Base-by-base conservation (phyloP, 2,888 invertebrate genomes). In the Uropetala carovei region DNA sequence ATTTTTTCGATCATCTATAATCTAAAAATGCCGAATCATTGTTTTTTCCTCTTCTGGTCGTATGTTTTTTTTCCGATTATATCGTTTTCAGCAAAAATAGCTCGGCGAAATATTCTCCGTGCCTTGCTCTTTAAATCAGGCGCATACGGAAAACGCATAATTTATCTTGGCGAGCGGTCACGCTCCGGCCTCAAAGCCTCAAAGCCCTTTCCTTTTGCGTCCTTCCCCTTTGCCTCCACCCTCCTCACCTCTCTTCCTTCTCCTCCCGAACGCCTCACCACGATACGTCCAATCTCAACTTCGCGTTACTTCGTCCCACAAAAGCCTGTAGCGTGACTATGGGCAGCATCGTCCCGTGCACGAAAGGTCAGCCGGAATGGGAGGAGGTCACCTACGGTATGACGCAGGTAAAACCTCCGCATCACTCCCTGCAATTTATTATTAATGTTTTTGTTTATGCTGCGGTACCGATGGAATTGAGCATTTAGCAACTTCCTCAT, bases 331-430 rank as follows among this genome's bases (percentile, higher is more conserved):
- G 75, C 75, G 75, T 75, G 75, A 75, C 75, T 75, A 9, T 27
- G 75, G 27, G 10, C 22, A 13, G 22, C 75, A 22, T 75, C 75
- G 11, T 75, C 27, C 75, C 22, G 22, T 27, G 75, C 75, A 75
- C 75, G 75, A 75, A 75, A 75, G 75, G 75, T 75, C 75, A 22
- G 75, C 22, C 5, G 75, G 75, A 75, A 18, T 75, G 75, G 43
- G 10, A 22, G 22, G 27, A 27, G 75, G 75, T 75, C 75, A 75
- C 22, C 22, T 13, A 27, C 27, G 27, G 22, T 75, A 27, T 22
- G 75, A 75, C 22, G 75, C 75, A 75, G 75, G 27, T 43, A 43
- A 43, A 43, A 43, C 43, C 43, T 43, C 43, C 43, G 43, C 43
- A 43, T 43, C 5, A 5, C 5, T n/a, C n/a, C 43, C 43, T 5